Evolutionary conservation across 30 jellyfish, hydroid and myxozoan genomes (phyloP), one percentile per base, ranked within the genome.

Genomic region (Cassiopea xamachana): DNA sequence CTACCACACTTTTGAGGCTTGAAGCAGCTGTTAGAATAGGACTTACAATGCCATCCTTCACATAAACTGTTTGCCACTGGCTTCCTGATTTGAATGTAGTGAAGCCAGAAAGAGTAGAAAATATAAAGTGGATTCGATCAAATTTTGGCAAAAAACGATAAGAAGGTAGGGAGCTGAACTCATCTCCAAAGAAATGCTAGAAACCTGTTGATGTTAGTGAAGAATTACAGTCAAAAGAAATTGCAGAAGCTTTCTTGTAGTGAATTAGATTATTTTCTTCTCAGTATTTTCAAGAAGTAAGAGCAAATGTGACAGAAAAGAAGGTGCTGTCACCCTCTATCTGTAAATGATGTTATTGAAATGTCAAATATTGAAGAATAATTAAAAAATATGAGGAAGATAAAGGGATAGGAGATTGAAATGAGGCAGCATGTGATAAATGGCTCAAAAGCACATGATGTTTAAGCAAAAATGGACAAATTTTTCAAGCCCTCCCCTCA

Each of bases 31-130:
- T n/a, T n/a, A n/a, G n/a, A n/a, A n/a, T n/a, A n/a, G n/a, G n/a
- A n/a, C n/a, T n/a, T 58, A 73, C 83, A 73, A 92, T 86, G 64
- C 92, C 93, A n/a, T 94, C 93, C 50, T 86, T 97, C 72, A 76
- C 97, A 50, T 85, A 89, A 68, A 91, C 87, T 10, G 82, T 93
- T 39, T 46, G 77, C 50, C 72, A 55, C 51, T 91, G 96, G 96
- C 96, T 91, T 12, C 92, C 97, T 47, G 79, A 79, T 64, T 69
- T 15, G 7, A 75, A 91, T 48, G 77, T 68, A 69, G 92, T 70
- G 77, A 73, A 50, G 45, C 86, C 86, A 18, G 16, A 43, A 47
- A 81, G 50, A 46, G 48, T 67, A 70, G 73, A 75, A 79, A 78
- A 84, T 46, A 72, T 60, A 5, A 75, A 75, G 44, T 48, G 48